Evolutionary conservation across 2,113 vertebrate genomes (phyloP), one percentile per base, ranked within the genome.

Genomic region (Poeciliopsis prolifica): DNA sequence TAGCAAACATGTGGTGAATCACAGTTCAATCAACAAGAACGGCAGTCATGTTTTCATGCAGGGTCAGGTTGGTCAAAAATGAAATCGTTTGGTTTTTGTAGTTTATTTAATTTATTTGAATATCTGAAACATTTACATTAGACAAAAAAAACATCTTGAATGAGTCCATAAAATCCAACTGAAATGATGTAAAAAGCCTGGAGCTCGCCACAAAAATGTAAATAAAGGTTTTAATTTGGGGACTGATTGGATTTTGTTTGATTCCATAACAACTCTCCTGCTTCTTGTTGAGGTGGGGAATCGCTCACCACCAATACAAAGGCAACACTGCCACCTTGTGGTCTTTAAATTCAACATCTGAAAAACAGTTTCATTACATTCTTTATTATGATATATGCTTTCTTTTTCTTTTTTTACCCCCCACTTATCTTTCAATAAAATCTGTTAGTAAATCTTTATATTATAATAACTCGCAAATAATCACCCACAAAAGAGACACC

Each of bases 241-340:
- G 17, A 64, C 30, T 10, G 31, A 19, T 1, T 33, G 11, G 29
- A 19, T 15, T 31, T 22, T 29, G 5, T 62, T 62, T 29, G 26
- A 30, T 15, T 62, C 15, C 19, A 17, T 17, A 54, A 54, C 5
- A 54, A 19, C 24, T 19, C 1, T 17, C 7, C 48, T 24, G 5
- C 48, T 54, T 54, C 5, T 51, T 17, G 17, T 22, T 51, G 19
- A 2, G 48, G 40, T 15, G 40, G 40, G 22, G 9, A 2, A 9
- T 24, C 10, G 51, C 3, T 15, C 26, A 40, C 0, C 15, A 15
- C 26, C 14, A 37, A 40, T 2, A 17, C 13, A 1, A 48, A 31
- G 31, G 26, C 3, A 54, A 72, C 74, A 75, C 1, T 15, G 76
- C 85, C 91, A 68, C 68, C 92, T 82, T 10, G 81, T 90, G 92